These are phyloP conservation scores for Seira sanloemensis DNA, from an alignment of 2,888 invertebrate species.

Conservation along the genomic window DNA sequence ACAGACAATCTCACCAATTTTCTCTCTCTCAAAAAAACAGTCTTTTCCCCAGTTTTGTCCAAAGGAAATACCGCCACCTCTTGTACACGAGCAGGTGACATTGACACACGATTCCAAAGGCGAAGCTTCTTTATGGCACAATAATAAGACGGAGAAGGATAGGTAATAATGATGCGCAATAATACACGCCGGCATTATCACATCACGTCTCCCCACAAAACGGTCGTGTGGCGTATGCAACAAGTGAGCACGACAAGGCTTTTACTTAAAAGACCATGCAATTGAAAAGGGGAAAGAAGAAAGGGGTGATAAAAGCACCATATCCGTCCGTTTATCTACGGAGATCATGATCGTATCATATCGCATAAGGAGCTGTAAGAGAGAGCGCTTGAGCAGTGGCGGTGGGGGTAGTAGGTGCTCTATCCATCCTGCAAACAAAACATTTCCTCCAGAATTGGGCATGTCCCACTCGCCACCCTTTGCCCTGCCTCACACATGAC, in stretches of 20 bases:
- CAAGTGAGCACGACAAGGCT: constrained; percentile 20
- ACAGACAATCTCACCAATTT: too few relatives aligned
- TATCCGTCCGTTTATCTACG: constrained; percentile 6
- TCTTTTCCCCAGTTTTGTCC: too few relatives aligned
- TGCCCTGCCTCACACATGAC: neutral
- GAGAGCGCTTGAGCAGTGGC: constrained; percentile 17
- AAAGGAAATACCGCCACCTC: too few relatives aligned
- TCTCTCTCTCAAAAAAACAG: too few relatives aligned
- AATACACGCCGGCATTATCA: constrained; percentile 9
- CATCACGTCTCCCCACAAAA: constrained; percentile 44
- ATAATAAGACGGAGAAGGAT: neutral
- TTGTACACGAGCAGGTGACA: neutral
- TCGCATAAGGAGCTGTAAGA: neutral
- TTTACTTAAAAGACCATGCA: constrained; percentile 46
- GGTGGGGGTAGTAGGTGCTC: constrained; percentile 26
- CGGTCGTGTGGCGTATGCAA: constrained; percentile 48
- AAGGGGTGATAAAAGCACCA: constrained; percentile 44
- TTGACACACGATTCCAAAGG: neutral
- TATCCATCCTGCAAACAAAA: constrained; percentile 20
- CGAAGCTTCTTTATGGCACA: neutral
- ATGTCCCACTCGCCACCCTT: constrained; percentile 45
- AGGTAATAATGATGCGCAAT: too few relatives aligned
- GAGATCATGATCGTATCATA: neutral
- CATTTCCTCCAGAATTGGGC: constrained; percentile 29
- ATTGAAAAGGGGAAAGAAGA: constrained; percentile 18